These are phyloP conservation scores for Thalassoma bifasciatum DNA, from an alignment of 2,113 vertebrate species.

Conservation along the genomic window DNA sequence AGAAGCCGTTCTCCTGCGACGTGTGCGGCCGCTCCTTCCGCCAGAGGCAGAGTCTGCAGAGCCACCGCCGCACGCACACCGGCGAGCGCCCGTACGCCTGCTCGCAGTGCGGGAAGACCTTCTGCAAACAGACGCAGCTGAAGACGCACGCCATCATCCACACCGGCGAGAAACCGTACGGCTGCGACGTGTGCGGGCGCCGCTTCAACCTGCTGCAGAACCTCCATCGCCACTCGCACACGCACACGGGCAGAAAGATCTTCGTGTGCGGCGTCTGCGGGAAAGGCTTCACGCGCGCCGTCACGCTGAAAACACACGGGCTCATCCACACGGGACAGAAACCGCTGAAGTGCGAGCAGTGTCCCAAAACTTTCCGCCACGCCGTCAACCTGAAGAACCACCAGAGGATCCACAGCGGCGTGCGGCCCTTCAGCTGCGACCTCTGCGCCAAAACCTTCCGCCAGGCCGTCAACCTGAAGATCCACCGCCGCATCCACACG, in stretches of 20 bases:
- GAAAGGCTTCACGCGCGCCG: slow-evolving; percentile 80
- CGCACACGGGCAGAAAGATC: slow-evolving; percentile 73
- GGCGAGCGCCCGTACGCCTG: slow-evolving; percentile 74
- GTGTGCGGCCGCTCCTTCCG: slow-evolving; percentile 71
- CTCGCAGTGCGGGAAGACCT: slow-evolving; percentile 73
- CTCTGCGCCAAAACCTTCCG: slow-evolving; percentile 80
- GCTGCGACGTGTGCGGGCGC: slow-evolving; percentile 76
- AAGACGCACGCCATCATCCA: slow-evolving; percentile 77
- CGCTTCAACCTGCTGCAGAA: slow-evolving; percentile 81
- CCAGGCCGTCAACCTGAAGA: slow-evolving; percentile 80
- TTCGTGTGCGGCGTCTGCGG: slow-evolving; percentile 74
- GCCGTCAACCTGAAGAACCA: slow-evolving; percentile 80
- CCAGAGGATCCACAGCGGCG: slow-evolving; percentile 76
- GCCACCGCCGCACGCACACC: slow-evolving; percentile 67
- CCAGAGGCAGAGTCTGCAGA: slow-evolving; percentile 71
- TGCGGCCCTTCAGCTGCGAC: slow-evolving; percentile 75
- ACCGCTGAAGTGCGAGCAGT: slow-evolving; percentile 73
- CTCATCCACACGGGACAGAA: slow-evolving; percentile 82
- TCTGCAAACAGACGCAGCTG: slow-evolving; percentile 76
- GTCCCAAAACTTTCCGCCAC: slow-evolving; percentile 78
- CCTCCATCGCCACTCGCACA: slow-evolving; percentile 75
- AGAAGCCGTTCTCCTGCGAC: slow-evolving; percentile 72
- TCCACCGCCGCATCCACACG: slow-evolving; percentile 80
- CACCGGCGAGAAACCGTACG: slow-evolving; percentile 73
- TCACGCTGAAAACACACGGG: slow-evolving; percentile 77